phyloP scores from a whole-genome alignment of 2,113 vertebrate genomes.

The Triplophysa siluroides region DNA sequence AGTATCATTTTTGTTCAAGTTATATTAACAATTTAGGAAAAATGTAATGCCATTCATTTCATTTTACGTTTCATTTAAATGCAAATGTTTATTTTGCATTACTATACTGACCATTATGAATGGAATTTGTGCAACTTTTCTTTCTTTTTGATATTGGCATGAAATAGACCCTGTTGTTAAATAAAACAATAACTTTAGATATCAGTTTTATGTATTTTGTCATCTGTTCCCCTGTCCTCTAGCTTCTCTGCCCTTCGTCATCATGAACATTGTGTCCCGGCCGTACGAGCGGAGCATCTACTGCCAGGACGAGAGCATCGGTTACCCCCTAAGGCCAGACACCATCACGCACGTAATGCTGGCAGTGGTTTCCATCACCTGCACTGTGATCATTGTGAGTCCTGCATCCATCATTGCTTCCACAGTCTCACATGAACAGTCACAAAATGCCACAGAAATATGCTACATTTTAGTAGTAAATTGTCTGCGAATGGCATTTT shows the following conservation, averaged over 20 bases:
- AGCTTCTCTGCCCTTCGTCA: conserved; percentile 86
- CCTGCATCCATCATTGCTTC: not conserved
- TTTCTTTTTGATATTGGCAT: too few species aligned
- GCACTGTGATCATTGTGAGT: conserved; percentile 86
- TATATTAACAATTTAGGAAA: too few species aligned
- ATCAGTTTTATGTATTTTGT: not conserved
- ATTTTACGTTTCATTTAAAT: too few species aligned
- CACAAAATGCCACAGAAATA: too few species aligned
- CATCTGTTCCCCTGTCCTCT: conserved; percentile 19
- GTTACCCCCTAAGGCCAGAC: conserved; percentile 84
- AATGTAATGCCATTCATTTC: too few species aligned
- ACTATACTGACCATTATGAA: too few species aligned
- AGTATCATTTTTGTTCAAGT: too few species aligned
- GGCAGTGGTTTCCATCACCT: conserved; percentile 85
- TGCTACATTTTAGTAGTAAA: too few species aligned
- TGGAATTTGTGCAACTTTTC: too few species aligned
- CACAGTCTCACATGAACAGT: not conserved
- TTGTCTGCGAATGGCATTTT: too few species aligned
- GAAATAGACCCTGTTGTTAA: too few species aligned
- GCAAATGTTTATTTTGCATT: too few species aligned
- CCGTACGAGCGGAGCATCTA: conserved; percentile 86
- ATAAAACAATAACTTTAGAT: not conserved
- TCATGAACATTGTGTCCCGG: conserved; percentile 81
- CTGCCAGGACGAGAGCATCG: conserved; percentile 89
- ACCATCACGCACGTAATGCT: conserved; percentile 89